Conservation (phyloP, 1,140 invertebrate species). For the Fopius arisanus region DNA sequence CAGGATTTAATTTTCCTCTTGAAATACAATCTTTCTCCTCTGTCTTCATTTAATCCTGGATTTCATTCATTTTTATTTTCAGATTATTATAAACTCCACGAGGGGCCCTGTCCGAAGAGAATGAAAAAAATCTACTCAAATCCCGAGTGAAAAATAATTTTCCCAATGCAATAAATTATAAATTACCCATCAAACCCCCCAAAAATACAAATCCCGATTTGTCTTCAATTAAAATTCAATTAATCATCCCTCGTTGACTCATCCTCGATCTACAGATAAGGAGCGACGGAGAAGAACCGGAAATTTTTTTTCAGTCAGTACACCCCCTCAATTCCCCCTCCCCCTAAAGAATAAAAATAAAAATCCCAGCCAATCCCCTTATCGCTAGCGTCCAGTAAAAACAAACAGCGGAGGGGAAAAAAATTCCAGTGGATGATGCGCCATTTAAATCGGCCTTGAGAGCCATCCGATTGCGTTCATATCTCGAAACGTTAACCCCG, state of each 20-base stretch:
- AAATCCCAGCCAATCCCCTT: background rate
- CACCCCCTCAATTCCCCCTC: too few relatives aligned
- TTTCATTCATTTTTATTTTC: slow-evolving; percentile 19
- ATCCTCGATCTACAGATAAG: too few relatives aligned
- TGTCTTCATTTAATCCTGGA: background rate
- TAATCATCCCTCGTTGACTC: too few relatives aligned
- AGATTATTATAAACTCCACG: slow-evolving; percentile 49
- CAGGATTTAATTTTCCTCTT: too few relatives aligned
- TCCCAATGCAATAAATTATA: too few relatives aligned
- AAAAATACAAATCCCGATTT: too few relatives aligned
- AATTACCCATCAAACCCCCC: too few relatives aligned
- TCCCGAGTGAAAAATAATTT: background rate
- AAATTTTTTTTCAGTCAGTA: too few relatives aligned
- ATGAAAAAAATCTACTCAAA: background rate
- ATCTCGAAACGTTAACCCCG: slow-evolving; percentile 7
- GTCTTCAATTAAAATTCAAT: too few relatives aligned
- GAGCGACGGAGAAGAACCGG: too few relatives aligned
- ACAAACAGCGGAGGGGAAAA: background rate
- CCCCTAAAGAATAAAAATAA: too few relatives aligned
- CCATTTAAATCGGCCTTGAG: background rate
- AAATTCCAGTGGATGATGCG: background rate
- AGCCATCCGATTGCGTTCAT: background rate
- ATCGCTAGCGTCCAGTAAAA: background rate
- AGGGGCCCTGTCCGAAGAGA: slow-evolving; percentile 40
- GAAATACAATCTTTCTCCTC: background rate